Evolutionary conservation across 1,140 invertebrate species (phyloP), one percentile per base, ranked within the genome.

Genomic region (Pogonomyrmex barbatus): DNA sequence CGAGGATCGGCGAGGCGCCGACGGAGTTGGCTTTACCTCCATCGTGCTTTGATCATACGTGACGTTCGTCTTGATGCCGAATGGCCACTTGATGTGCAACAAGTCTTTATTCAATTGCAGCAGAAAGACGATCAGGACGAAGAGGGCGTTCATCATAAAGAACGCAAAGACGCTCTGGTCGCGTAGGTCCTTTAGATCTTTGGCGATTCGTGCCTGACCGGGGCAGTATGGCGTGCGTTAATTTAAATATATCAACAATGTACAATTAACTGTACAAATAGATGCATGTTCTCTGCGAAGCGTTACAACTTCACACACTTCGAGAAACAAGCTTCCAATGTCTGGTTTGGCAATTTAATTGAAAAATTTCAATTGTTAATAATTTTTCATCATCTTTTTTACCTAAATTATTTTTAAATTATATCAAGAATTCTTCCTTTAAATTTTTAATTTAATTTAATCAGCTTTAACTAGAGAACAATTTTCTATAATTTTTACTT

Each of bases 91-190:
- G 93, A 99, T 96, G 95, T 99, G 98, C 88, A 99, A 96, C 94
- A 97, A 96, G 95, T 99, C 98, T 97, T 99, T 99, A 96, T 99
- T 98, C 95, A 99, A 96, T 96, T 99, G 99, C 92, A 99, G 97
- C 93, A 99, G 97, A 96, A 99, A 98, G 91, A 99, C 98, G 96
- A 99, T 99, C 93, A 99, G 97, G 89, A 99, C 98, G 97, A 99
- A 99, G 90, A 99, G 97, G 84, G 98, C 98, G 96, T 99, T 99
- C 94, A 99, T 95, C 98, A 99, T 99, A 96, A 99, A 98, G 96
- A 99, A 99, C 79, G 97, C 98, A 96, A 99, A 99, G 39, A 99
- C 98, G 87, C 98, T 98, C 93, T 98, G 97, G 95, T 99, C 98
- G 94, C 98, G 96, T 90, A 99, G 96, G 93, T 99, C 98, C 96